Evolutionary conservation across 2,113 vertebrate species (phyloP).

Genomic region (Centrocercus urophasianus): DNA sequence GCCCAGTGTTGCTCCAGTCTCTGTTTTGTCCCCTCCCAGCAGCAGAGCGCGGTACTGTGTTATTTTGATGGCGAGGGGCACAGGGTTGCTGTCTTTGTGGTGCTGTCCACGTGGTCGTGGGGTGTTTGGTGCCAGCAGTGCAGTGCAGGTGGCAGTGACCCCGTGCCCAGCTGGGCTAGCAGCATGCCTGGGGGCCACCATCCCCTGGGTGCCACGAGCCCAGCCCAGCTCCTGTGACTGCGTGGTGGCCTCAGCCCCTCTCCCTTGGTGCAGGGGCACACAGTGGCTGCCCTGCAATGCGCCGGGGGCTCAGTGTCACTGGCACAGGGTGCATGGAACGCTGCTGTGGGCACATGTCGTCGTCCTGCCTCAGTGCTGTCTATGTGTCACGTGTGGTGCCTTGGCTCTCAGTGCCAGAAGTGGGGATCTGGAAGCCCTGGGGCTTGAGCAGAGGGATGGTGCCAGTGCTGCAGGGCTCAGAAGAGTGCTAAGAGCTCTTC

Average conservation of each 20-base stretch:
- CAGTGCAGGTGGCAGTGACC: not conserved
- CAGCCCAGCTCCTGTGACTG: not conserved
- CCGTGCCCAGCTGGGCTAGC: not conserved
- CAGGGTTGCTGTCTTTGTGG: not conserved
- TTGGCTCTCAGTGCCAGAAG: fast-evolving
- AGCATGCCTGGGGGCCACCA: fast-evolving
- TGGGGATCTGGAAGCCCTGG: not conserved
- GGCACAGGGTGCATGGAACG: not conserved
- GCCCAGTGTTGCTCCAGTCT: not conserved
- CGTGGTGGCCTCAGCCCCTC: fast-evolving
- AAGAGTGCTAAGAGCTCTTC: not conserved
- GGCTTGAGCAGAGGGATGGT: not conserved
- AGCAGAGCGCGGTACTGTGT: not conserved
- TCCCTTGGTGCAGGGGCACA: fast-evolving
- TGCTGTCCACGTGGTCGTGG: not conserved
- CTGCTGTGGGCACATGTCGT: not conserved
- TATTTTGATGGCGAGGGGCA: not conserved
- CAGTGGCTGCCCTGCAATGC: not conserved
- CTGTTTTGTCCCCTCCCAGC: not conserved
- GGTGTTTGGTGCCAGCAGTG: not conserved
- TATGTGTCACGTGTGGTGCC: not conserved
- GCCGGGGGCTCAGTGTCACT: not conserved
- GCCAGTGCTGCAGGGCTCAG: not conserved
- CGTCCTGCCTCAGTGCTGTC: not conserved
- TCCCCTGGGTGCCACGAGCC: not conserved